phyloP scores from a whole-genome alignment of 2,888 invertebrate species.

The Microchrysa polita region DNA sequence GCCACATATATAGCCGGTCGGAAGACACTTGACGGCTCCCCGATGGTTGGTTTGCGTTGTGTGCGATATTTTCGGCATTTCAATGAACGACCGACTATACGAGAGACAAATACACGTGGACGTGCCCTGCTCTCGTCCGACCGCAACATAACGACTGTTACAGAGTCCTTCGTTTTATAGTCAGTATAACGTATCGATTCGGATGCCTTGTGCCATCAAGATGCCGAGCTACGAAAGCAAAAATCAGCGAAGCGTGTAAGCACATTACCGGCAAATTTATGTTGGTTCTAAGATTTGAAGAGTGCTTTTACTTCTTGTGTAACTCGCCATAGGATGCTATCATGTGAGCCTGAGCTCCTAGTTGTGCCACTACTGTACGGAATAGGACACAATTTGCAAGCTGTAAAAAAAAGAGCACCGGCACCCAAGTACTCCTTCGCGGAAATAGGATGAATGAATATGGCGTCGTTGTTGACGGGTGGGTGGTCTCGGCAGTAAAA shows the following conservation, averaged over 20 bases:
- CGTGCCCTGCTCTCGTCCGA: constrained; percentile 26
- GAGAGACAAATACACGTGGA: constrained; percentile 41
- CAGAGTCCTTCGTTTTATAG: constrained; percentile 19
- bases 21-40: neutral
- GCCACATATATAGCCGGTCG: neutral
- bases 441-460: neutral
- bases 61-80: constrained; percentile 22
- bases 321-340: neutral
- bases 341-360: neutral
- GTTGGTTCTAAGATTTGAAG: constrained; percentile 30
- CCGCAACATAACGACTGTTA: neutral
- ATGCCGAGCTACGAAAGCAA: constrained; percentile 37
- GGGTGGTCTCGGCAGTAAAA: neutral
- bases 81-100: neutral
- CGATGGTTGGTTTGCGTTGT: neutral
- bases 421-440: neutral
- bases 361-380: neutral
- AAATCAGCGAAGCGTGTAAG: constrained; percentile 40
- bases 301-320: neutral
- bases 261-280: constrained; percentile 36
- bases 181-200: constrained; percentile 24
- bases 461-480: neutral
- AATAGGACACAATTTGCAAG: constrained; percentile 11
- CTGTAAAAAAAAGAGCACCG: constrained; percentile 2
- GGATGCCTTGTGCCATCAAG: constrained; percentile 1